Evolutionary conservation across 2,888 invertebrate species (phyloP).

Genomic region (Cantharis lateralis): DNA sequence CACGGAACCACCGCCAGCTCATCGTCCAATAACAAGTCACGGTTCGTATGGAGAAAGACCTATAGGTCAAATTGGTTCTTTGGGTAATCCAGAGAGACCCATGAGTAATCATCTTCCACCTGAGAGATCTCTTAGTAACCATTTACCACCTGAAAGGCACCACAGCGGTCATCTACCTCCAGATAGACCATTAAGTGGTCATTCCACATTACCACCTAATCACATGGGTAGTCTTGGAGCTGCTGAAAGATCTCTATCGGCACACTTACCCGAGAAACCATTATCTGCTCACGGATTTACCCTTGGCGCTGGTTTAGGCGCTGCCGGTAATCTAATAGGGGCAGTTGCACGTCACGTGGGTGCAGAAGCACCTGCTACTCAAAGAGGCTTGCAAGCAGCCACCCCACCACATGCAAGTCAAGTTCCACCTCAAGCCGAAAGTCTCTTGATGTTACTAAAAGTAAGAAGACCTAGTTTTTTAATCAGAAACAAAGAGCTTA

Average conservation of each 20-base stretch:
- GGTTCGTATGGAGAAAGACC: conserved; percentile 52
- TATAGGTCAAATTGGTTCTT: conserved; percentile 48
- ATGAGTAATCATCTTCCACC: conserved; percentile 39
- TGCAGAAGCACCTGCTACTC: conserved; percentile 60
- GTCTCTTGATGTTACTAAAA: conserved; percentile 76
- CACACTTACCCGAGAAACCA: conserved; percentile 40
- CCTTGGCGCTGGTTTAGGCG: conserved; percentile 53
- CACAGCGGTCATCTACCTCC: conserved; percentile 42
- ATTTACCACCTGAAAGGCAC: conserved; percentile 44
- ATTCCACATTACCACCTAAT: conserved; percentile 43
- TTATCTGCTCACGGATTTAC: conserved; percentile 50
- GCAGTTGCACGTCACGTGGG: conserved; percentile 55
- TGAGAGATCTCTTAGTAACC: conserved; percentile 46
- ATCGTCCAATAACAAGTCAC: conserved; percentile 56
- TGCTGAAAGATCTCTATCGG: conserved; percentile 42
- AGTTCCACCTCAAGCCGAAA: conserved; percentile 82
- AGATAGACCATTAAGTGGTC: conserved; percentile 48
- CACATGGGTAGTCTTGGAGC: conserved; percentile 45
- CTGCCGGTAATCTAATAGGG: conserved; percentile 54
- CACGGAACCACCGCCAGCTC: conserved; percentile 66
- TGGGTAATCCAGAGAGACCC: conserved; percentile 41
- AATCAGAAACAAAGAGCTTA: background rate
- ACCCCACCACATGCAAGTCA: conserved; percentile 76
- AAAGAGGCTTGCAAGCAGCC: conserved; percentile 60
- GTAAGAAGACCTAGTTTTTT: conserved; percentile 52